Base-by-base conservation (phyloP, 2,797 vertebrate species). In the Vireo griseus region DNA sequence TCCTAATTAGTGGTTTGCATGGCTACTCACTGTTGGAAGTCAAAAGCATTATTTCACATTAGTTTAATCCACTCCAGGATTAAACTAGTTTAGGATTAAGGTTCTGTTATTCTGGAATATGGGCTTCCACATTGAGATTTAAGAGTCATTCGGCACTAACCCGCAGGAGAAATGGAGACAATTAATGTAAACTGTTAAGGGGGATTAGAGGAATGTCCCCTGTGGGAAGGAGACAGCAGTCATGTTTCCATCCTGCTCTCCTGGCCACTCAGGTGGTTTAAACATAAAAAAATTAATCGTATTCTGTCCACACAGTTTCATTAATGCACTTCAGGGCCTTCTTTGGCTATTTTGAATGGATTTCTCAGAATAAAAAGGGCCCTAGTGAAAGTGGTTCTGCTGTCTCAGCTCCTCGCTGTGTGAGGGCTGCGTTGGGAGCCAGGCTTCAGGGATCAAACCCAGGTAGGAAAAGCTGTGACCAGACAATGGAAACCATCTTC, bases 81-180 rank as follows among this genome's bases (percentile, higher is more conserved):
- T 88, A 93, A 91, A 82, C 33, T 45, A 48, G 45, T 78, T 88
- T 65, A 40, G 69, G 92, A 92, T 90, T 92, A 95, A 86, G 31
- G 50, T 29, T 5, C 62, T 39, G n/a, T 29, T 88, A 68, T 62
- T 65, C 88, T 88, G 88, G 79, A 92, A 71, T 84, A 88, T 68
- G 76, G 39, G 50, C 1, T 90, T 88, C 68, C 65, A 83, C n/a
- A 14, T 6, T 20, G 78, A 82, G 55, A 91, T n/a, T 71, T 73
- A 66, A 58, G 28, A 92, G 52, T 51, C 42, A 65, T 54, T 81
- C 88, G 39, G 57, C 61, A 74, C 57, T 42, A 92, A 77, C 42
- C 29, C 47, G 48, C 44, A 16, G 54, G 42, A 66, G 83, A 94
- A 95, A 94, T 17, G 6, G 51, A 95, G 66, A 57, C 62, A 84